Evolutionary conservation across 2,113 vertebrate species (phyloP).

Genomic region (Enhydra lutris): DNA sequence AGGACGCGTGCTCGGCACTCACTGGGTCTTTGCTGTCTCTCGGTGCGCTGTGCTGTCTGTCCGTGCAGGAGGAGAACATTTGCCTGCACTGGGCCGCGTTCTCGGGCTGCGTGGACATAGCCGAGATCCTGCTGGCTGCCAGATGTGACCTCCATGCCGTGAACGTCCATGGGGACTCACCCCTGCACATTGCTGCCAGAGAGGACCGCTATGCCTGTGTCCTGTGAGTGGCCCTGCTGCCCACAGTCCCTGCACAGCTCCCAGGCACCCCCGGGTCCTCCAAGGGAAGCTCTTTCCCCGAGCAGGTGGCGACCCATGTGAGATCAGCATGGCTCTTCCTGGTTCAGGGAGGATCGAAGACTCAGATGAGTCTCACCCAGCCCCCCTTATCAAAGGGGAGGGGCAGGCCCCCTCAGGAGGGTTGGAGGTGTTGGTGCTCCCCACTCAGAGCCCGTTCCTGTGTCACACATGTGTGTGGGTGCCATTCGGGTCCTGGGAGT

Average conservation of each 20-base stretch:
- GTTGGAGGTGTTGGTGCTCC: neutral
- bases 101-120: conserved; percentile 92
- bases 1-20: neutral
- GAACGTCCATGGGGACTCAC: conserved; percentile 94
- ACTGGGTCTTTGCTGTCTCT: neutral
- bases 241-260: neutral
- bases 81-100: conserved; percentile 98
- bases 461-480: fast-evolving
- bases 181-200: conserved; percentile 93
- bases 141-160: conserved; percentile 90
- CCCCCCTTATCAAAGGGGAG: fast-evolving
- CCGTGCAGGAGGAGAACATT: conserved; percentile 93
- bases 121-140: conserved; percentile 92
- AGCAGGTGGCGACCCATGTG: neutral
- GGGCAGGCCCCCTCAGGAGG: no score
- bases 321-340: neutral
- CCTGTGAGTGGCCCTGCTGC: conserved; percentile 85
- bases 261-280: neutral
- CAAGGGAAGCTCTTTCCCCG: fast-evolving
- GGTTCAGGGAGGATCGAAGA: neutral
- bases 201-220: conserved; percentile 96
- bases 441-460: neutral
- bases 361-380: neutral
- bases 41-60: neutral
- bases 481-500: no score